Evolutionary conservation across 2,113 vertebrate genomes (phyloP).

Genomic region (Perca fluviatilis): DNA sequence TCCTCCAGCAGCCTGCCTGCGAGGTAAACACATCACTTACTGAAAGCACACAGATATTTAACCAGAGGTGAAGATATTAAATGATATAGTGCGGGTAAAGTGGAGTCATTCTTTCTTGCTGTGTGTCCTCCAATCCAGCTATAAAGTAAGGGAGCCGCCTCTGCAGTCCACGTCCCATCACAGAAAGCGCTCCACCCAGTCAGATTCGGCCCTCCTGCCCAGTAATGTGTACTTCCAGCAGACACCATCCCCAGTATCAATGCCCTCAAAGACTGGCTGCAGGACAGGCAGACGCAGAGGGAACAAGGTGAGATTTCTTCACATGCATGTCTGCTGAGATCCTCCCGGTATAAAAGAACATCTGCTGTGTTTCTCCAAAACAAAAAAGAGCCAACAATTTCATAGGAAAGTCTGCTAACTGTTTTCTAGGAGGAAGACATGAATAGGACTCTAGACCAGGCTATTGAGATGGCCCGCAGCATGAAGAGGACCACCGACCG

Average conservation of each 20-base stretch:
- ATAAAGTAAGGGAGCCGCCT: slow-evolving; percentile 70
- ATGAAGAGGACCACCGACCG: slow-evolving; percentile 91
- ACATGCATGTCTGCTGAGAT: background rate
- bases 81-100: background rate
- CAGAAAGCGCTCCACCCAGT: slow-evolving; percentile 78
- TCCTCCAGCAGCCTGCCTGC: slow-evolving; percentile 83
- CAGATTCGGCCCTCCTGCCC: slow-evolving; percentile 83
- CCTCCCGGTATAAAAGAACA: background rate
- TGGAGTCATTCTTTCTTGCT: background rate
- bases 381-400: background rate
- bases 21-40: slow-evolving; percentile 59
- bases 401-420: background rate
- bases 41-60: background rate
- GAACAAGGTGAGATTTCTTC: slow-evolving; percentile 67
- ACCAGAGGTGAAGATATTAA: background rate
- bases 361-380: background rate
- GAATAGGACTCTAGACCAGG: slow-evolving; percentile 87
- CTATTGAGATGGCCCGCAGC: slow-evolving; percentile 87
- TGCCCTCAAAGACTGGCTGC: slow-evolving; percentile 39
- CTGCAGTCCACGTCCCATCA: slow-evolving; percentile 38
- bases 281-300: slow-evolving; percentile 52
- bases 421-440: slow-evolving; percentile 83
- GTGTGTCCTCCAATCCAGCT: slow-evolving; percentile 61
- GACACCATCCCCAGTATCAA: slow-evolving; percentile 39
- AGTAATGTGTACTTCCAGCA: slow-evolving; percentile 75